These are phyloP conservation scores for Xenotilapia longispinis DNA, from an alignment of 2,113 vertebrate species.

Conservation along the genomic window DNA sequence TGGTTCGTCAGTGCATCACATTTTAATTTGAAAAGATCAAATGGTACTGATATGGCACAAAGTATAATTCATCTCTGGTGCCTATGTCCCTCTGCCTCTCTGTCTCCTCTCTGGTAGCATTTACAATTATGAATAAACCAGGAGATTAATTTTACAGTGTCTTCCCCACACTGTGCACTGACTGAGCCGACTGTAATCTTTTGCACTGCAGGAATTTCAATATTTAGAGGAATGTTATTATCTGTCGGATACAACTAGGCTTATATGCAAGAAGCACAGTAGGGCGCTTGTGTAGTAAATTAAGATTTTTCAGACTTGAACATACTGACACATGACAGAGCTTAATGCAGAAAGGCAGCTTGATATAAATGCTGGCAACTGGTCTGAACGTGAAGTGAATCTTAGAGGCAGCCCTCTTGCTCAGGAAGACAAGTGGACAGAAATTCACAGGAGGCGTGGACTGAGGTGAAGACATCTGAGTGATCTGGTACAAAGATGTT, in stretches of 20 bases:
- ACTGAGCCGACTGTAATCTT: conserved; percentile 3
- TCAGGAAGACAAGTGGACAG: background rate
- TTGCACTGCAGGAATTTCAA: background rate
- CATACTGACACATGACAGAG: background rate
- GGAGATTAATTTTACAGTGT: conserved; percentile 24
- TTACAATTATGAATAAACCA: conserved; percentile 23
- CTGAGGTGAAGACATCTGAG: background rate
- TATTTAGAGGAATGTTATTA: background rate
- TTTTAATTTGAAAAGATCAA: conserved; percentile 44
- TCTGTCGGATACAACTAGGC: background rate
- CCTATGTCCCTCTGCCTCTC: background rate
- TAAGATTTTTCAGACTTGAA: background rate
- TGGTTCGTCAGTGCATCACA: background rate
- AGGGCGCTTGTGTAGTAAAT: background rate
- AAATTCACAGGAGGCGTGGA: background rate
- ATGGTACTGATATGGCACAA: conserved; percentile 6
- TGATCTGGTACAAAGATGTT: background rate
- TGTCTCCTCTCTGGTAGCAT: conserved; percentile 6
- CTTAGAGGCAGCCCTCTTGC: background rate
- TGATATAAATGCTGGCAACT: background rate
- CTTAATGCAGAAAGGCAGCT: background rate
- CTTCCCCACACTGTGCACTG: background rate
- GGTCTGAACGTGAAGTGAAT: background rate
- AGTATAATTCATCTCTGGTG: background rate
- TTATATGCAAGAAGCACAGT: background rate